Evolutionary conservation across 2,888 invertebrate genomes (phyloP).

Genomic region (Diachrysia chrysitis): DNA sequence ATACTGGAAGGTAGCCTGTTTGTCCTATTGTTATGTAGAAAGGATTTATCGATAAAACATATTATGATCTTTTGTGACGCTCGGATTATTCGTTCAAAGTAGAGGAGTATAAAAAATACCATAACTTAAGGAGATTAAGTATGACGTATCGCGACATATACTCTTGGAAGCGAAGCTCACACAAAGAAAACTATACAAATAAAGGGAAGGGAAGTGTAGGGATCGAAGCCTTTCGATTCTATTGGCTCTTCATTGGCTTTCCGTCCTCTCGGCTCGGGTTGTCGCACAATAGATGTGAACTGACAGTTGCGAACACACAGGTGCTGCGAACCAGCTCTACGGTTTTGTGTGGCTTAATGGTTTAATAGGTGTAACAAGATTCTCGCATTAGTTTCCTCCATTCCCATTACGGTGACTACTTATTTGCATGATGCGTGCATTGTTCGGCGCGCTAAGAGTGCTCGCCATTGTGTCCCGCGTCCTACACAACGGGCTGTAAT

Average conservation of each 20-base stretch:
- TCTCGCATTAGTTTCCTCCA: conserved; percentile 40
- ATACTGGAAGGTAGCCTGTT: conserved; percentile 40
- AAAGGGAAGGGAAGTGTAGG: conserved; percentile 39
- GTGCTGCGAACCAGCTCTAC: background rate
- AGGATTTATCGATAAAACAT: conserved; percentile 37
- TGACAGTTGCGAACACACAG: conserved; percentile 26
- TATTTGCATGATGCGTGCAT: conserved; percentile 49
- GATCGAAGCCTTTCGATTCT: conserved; percentile 38
- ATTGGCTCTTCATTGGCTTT: conserved; percentile 49
- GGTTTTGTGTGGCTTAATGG: conserved; percentile 23
- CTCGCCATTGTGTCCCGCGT: conserved; percentile 31
- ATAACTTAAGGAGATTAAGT: conserved; percentile 53
- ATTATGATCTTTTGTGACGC: conserved; percentile 43
- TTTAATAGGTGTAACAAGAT: conserved; percentile 42
- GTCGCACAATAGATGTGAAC: background rate
- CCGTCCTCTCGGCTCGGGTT: conserved; percentile 15
- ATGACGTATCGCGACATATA: conserved; percentile 46
- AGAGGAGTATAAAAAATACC: conserved; percentile 28
- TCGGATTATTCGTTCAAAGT: conserved; percentile 40
- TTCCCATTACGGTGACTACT: conserved; percentile 42
- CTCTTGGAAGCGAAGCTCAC: conserved; percentile 39
- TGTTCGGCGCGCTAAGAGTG: conserved; percentile 33
- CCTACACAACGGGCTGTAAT: conserved; percentile 38
- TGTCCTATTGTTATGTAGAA: conserved; percentile 37
- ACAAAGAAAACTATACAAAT: conserved; percentile 54